Conservation (phyloP, 2,113 vertebrate species). For the Thunnus maccoyii region DNA sequence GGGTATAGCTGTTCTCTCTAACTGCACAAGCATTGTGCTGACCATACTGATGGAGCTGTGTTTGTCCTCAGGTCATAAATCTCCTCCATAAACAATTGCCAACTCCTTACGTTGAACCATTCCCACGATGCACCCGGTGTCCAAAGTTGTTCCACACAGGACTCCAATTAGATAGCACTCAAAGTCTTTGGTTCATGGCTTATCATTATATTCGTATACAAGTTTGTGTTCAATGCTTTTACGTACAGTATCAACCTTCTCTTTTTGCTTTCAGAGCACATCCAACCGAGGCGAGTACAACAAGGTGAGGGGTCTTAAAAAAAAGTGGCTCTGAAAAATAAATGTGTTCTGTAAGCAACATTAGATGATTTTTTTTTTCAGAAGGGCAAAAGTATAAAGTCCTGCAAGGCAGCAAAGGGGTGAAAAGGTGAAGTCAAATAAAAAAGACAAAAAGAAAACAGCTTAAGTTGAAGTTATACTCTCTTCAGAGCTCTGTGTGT, state of each 20-base stretch:
- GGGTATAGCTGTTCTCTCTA: slow-evolving; percentile 44
- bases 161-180: slow-evolving; percentile 30
- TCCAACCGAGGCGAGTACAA: slow-evolving; percentile 11
- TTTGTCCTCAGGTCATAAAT: slow-evolving; percentile 59
- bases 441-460: not conserved
- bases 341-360: slow-evolving; percentile 29
- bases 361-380: slow-evolving; percentile 38
- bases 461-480: slow-evolving; percentile 3
- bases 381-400: slow-evolving; percentile 40
- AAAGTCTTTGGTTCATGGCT: not conserved
- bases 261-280: slow-evolving; percentile 36
- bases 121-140: slow-evolving; percentile 10
- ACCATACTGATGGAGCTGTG: slow-evolving; percentile 51
- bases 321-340: slow-evolving; percentile 45
- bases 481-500: not conserved
- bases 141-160: not conserved
- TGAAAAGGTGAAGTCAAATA: slow-evolving; percentile 23
- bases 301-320: slow-evolving; percentile 39
- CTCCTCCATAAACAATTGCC: slow-evolving; percentile 50
- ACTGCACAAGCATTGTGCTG: slow-evolving; percentile 52
- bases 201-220: not conserved
- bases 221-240: slow-evolving; percentile 15
- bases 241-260: slow-evolving; percentile 1
- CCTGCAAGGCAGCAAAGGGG: slow-evolving; percentile 19
- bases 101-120: slow-evolving; percentile 15